phyloP scores from a whole-genome alignment of 1,140 invertebrate genomes.

The Latrodectus geometricus region DNA sequence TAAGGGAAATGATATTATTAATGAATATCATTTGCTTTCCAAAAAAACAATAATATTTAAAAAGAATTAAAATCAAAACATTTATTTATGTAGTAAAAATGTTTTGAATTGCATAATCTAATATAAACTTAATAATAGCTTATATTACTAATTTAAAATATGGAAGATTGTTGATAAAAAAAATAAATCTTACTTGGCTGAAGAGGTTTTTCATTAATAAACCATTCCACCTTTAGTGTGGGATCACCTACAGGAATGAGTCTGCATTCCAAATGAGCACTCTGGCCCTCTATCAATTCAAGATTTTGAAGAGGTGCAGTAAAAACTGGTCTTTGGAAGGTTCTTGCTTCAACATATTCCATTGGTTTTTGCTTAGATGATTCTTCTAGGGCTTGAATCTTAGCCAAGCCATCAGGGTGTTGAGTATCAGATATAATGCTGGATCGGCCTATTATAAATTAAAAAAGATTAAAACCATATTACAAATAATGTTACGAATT shows the following conservation, averaged over 20 bases:
- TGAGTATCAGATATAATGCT: slow-evolving; percentile 89
- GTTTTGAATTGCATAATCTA: too few species aligned
- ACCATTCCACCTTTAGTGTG: slow-evolving; percentile 98
- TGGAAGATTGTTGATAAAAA: not conserved
- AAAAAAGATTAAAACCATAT: not conserved
- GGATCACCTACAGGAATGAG: slow-evolving; percentile 99
- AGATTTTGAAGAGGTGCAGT: slow-evolving; percentile 94
- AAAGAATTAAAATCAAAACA: too few species aligned
- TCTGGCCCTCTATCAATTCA: slow-evolving; percentile 90
- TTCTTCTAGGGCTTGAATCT: slow-evolving; percentile 91
- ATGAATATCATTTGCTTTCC: too few species aligned
- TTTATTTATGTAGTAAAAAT: too few species aligned
- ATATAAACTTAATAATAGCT: too few species aligned
- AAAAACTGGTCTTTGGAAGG: slow-evolving; percentile 91
- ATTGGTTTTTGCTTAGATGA: slow-evolving; percentile 71
- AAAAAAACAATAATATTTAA: too few species aligned
- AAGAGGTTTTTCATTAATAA: slow-evolving; percentile 92
- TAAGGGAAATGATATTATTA: too few species aligned
- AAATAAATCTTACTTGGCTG: slow-evolving; percentile 74
- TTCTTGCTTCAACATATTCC: slow-evolving; percentile 78
- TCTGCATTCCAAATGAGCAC: slow-evolving; percentile 94
- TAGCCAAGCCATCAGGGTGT: slow-evolving; percentile 93
- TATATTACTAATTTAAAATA: too few species aligned
- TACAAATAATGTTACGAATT: not conserved
- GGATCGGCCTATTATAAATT: slow-evolving; percentile 65